Percentiles rank a stretch among this genome's conserved stretches.
Evolutionary conservation across 2,113 vertebrate genomes (phyloP).

Genomic region (Phrynosoma platyrhinos): DNA sequence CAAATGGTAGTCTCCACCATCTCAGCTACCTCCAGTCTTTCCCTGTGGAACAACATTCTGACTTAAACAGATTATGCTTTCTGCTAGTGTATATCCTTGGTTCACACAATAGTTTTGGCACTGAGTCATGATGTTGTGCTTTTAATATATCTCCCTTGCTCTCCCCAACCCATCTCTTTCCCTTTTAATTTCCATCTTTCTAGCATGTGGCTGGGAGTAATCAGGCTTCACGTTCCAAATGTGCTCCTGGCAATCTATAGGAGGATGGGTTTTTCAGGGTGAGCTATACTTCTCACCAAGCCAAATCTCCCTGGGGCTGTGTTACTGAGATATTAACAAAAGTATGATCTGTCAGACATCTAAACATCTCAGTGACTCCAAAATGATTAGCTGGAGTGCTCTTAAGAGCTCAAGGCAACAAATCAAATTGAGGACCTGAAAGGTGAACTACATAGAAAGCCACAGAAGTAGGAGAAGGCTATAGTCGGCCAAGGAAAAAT

Average conservation of each 20-base stretch:
- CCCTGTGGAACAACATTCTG: constrained; percentile 35
- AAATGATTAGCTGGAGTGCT: constrained; percentile 31
- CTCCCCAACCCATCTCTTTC: constrained; percentile 23
- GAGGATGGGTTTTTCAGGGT: constrained; percentile 17
- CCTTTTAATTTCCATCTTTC: constrained; percentile 55
- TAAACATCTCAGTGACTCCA: constrained; percentile 20
- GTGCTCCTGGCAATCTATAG: not conserved
- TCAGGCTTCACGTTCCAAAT: not conserved
- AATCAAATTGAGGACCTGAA: not conserved
- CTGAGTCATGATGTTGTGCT: constrained; percentile 60
- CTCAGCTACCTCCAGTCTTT: constrained; percentile 35
- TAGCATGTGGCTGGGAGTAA: not conserved
- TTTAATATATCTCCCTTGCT: constrained; percentile 60
- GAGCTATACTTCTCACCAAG: not conserved
- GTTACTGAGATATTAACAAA: constrained; percentile 23
- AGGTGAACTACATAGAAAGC: not conserved
- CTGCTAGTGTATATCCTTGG: constrained; percentile 45
- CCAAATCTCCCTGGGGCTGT: not conserved
- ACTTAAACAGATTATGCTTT: constrained; percentile 50
- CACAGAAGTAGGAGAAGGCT: not conserved
- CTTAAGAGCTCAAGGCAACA: not conserved
- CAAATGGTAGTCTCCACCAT: constrained; percentile 56
- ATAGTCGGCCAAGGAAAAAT: too few relatives aligned
- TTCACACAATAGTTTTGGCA: constrained; percentile 57
- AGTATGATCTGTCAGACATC: constrained; percentile 17